Base-by-base conservation (phyloP, 30 jellyfish, hydroid and myxozoan genomes). In the Chrysaora quinquecirrha region DNA sequence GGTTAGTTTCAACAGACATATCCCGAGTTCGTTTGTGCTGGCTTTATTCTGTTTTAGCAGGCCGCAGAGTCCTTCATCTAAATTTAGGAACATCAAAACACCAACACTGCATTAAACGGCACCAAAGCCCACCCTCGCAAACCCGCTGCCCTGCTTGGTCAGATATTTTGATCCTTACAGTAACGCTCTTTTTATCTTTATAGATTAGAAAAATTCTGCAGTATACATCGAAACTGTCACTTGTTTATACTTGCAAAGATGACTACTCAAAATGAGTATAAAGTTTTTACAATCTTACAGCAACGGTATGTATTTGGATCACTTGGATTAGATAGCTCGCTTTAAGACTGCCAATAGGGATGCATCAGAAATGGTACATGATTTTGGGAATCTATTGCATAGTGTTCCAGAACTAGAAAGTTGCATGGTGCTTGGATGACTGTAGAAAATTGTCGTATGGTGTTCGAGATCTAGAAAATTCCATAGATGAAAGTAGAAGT, bases 181-280 rank as follows among this genome's bases (percentile, higher is more conserved):
- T 70, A 10, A 14, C 24, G 35, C 22, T 4, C 64, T 30, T 34
- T 76, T 2, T 63, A 25, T 58, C 22, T 6, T 20, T 31, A 9
- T 65, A 82, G 92, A 46, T 32, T 82, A 21, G 68, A 70, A 65
- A 82, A 82, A 70, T 82, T 82, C 73, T 19, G 46, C 92, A 82
- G 34, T 72, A 70, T 82, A 18, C 92, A 82, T 62, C 73, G 92
- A 21, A 82, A 82, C 67, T 28, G 85, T 65, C 79, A 50, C 38
- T 71, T 82, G 58, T 64, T 82, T 18, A 47, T 82, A 0, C 29
- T 82, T 82, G 72, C 92, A 35, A 68, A 75, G 58, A 82, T 82
- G 92, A 68, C 92, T 4, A 68, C 92, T 23, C 73, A 69, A 1
- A 38, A 27, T 24, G 92, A 82, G 64, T 70, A 48, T 61, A 82